Conservation (phyloP, 2,797 vertebrate genomes). For the Sebastes matsubarae region DNA sequence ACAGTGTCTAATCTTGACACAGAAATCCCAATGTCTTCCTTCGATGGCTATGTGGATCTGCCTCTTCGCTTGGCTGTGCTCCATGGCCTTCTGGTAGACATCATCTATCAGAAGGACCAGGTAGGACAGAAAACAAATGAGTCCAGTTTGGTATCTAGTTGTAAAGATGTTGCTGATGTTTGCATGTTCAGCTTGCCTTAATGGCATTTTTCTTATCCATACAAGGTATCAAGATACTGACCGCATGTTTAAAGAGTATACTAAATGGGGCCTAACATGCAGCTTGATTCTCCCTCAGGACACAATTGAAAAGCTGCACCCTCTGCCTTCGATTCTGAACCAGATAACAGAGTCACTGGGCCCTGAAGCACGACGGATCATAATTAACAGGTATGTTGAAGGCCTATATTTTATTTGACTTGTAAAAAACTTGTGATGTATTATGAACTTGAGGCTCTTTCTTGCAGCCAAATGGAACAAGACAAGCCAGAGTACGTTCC, state of each 20-base stretch:
- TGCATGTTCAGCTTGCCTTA: background rate
- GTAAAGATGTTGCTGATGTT: background rate
- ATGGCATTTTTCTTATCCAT: background rate
- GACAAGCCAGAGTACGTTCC: constrained; percentile 85
- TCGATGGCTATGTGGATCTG: constrained; percentile 90
- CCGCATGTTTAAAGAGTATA: background rate
- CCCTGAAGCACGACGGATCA: constrained; percentile 72
- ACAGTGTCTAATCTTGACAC: constrained; percentile 85
- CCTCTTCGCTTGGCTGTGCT: constrained; percentile 91
- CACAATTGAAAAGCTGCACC: constrained; percentile 87
- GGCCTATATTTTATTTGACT: too few species aligned
- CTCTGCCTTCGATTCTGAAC: constrained; percentile 90
- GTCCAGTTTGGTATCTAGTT: background rate
- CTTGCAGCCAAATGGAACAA: constrained; percentile 62
- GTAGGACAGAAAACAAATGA: constrained; percentile 63
- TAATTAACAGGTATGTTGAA: constrained; percentile 66
- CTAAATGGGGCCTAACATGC: constrained; percentile 7
- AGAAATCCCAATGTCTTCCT: constrained; percentile 81
- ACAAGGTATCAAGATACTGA: background rate
- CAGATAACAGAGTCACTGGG: constrained; percentile 86
- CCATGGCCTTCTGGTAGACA: constrained; percentile 90
- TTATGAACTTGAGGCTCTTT: background rate
- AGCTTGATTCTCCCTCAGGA: constrained; percentile 65
- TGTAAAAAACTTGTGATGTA: background rate
- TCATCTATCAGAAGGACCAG: constrained; percentile 88